Conservation (phyloP, 2,113 vertebrate genomes). For the Ptilonorhynchus violaceus region DNA sequence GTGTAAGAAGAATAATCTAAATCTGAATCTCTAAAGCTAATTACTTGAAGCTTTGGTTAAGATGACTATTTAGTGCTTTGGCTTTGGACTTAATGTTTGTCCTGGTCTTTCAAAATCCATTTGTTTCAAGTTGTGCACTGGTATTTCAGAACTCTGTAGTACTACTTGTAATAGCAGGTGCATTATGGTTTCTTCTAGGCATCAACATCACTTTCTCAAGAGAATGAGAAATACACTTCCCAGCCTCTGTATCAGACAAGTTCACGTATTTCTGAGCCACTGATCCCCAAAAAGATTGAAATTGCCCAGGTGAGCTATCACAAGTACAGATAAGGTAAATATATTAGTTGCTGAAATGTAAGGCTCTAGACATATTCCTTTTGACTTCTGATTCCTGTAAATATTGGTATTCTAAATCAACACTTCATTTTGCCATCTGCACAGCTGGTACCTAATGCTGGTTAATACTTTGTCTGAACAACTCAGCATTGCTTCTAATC, state of each 20-base stretch:
- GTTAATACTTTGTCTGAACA: slow-evolving; percentile 19
- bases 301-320: slow-evolving; percentile 43
- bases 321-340: not conserved
- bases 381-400: not conserved
- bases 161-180: not conserved
- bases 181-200: slow-evolving; percentile 8
- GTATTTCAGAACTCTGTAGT: not conserved
- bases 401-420: not conserved
- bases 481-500: not conserved
- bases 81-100: not conserved
- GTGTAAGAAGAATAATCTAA: not conserved
- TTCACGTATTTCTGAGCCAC: slow-evolving; percentile 33
- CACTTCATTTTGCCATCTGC: not conserved
- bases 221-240: slow-evolving; percentile 66
- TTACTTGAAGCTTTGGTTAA: not conserved
- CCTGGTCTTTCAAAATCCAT: not conserved
- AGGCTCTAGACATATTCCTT: not conserved
- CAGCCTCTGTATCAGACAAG: slow-evolving; percentile 64
- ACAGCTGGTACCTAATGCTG: not conserved
- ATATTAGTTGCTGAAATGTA: not conserved
- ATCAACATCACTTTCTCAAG: slow-evolving; percentile 29
- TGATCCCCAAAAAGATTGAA: slow-evolving; percentile 55
- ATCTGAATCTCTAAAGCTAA: not conserved
- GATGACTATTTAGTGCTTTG: not conserved
- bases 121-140: not conserved